Conservation (phyloP, 2,797 vertebrate genomes). For the Apodemus agrarius region DNA sequence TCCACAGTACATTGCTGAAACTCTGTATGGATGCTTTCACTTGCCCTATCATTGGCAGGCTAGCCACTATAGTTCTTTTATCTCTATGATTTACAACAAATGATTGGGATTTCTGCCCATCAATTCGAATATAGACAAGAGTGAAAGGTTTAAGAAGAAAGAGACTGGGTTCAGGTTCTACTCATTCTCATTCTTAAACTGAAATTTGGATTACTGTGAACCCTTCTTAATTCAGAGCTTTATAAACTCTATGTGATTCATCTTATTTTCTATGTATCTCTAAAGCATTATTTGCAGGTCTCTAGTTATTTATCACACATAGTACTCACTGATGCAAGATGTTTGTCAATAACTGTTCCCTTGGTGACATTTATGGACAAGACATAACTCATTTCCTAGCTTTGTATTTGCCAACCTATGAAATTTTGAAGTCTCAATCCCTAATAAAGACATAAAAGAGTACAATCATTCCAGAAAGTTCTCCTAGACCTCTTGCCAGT, state of each 20-base stretch:
- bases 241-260: background rate
- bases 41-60: constrained; percentile 69
- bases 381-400: background rate
- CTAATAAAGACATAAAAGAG: background rate
- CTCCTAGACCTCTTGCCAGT: background rate
- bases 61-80: constrained; percentile 25
- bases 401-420: background rate
- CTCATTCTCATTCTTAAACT: background rate
- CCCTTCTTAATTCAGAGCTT: background rate
- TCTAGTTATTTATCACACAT: background rate
- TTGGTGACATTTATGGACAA: background rate
- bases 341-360: background rate
- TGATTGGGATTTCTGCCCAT: constrained; percentile 48
- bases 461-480: background rate
- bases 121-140: background rate
- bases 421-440: background rate
- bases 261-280: background rate
- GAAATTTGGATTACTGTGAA: background rate
- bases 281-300: background rate
- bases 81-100: background rate
- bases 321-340: background rate
- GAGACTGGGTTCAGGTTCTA: background rate
- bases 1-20: constrained; percentile 82
- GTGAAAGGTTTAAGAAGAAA: background rate
- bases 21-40: constrained; percentile 71